phyloP scores from a whole-genome alignment of 2,113 vertebrate species.

The Sander vitreus region DNA sequence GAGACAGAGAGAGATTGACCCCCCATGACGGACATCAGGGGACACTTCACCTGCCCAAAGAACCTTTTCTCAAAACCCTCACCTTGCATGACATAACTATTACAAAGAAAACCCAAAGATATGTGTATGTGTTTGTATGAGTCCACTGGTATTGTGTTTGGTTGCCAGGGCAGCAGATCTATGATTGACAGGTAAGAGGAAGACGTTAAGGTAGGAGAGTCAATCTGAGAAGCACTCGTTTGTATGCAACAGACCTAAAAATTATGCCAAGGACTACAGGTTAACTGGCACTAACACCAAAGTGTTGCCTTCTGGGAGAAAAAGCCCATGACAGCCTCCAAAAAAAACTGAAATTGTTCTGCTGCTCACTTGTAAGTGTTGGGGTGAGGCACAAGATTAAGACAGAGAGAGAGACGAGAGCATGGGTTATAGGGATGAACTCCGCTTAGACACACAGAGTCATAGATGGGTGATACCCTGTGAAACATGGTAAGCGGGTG shows the following conservation, averaged over 20 bases:
- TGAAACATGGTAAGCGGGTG: slow-evolving; percentile 66
- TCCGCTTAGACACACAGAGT: slow-evolving; percentile 12
- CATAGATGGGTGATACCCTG: slow-evolving; percentile 48
- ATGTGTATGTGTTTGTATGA: slow-evolving; percentile 1
- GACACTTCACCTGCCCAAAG: background rate
- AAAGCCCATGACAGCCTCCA: background rate
- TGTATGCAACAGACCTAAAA: slow-evolving; percentile 39
- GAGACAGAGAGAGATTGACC: background rate
- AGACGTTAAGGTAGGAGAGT: slow-evolving; percentile 36
- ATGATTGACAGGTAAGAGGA: slow-evolving; percentile 60
- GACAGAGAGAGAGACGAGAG: background rate
- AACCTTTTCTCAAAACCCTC: slow-evolving; percentile 17
- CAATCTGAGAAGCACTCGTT: slow-evolving; percentile 6
- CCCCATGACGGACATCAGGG: background rate
- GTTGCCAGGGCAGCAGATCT: slow-evolving; percentile 41
- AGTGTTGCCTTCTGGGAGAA: background rate
- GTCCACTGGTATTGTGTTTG: slow-evolving; percentile 34
- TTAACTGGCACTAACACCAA: background rate
- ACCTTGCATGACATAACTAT: slow-evolving; percentile 37
- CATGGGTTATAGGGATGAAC: background rate
- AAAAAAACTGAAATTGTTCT: background rate
- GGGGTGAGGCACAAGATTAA: background rate
- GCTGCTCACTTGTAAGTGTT: background rate
- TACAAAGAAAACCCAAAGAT: slow-evolving; percentile 8
- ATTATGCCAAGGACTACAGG: slow-evolving; percentile 12